phyloP scores from a whole-genome alignment of 35 echinoderm and acorn worm species.

The Ophiothrix spiculata region DNA sequence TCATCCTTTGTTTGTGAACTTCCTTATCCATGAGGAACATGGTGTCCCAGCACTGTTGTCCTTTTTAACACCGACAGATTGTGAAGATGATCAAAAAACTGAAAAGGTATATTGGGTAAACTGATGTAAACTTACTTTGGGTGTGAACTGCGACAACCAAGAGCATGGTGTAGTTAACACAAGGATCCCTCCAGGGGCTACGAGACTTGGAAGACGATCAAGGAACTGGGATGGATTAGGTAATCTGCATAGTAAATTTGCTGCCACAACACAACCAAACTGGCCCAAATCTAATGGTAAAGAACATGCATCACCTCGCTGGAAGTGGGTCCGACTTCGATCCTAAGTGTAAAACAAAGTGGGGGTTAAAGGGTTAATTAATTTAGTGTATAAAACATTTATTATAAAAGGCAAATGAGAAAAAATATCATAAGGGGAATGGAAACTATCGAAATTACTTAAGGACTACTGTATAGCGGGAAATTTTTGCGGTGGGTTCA shows the following conservation, averaged over 20 bases:
- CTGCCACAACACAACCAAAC: slow-evolving; percentile 94
- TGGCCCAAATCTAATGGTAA: slow-evolving; percentile 82
- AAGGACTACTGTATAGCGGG: too few relatives aligned
- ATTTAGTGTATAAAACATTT: too few relatives aligned
- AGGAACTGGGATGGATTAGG: slow-evolving; percentile 81
- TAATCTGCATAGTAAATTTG: slow-evolving; percentile 88
- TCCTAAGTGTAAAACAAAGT: slow-evolving; percentile 40
- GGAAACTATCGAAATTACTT: too few relatives aligned
- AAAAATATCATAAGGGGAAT: too few relatives aligned
- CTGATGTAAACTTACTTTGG: slow-evolving; percentile 93
- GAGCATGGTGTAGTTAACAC: slow-evolving; percentile 82
- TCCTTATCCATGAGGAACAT: too few relatives aligned
- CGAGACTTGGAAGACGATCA: slow-evolving; percentile 62
- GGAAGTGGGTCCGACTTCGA: slow-evolving; percentile 67
- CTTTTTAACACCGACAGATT: too few relatives aligned
- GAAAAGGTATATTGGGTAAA: too few relatives aligned
- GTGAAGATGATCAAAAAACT: too few relatives aligned
- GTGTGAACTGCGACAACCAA: slow-evolving; percentile 68
- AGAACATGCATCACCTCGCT: slow-evolving; percentile 90
- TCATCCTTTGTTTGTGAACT: too few relatives aligned
- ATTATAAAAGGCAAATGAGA: too few relatives aligned
- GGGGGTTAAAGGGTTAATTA: not conserved
- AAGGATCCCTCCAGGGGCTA: slow-evolving; percentile 81
- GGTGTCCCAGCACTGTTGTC: too few relatives aligned
- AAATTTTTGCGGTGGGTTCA: too few relatives aligned